Conservation (phyloP, 2,888 invertebrate species). For the Melolontha melolontha region DNA sequence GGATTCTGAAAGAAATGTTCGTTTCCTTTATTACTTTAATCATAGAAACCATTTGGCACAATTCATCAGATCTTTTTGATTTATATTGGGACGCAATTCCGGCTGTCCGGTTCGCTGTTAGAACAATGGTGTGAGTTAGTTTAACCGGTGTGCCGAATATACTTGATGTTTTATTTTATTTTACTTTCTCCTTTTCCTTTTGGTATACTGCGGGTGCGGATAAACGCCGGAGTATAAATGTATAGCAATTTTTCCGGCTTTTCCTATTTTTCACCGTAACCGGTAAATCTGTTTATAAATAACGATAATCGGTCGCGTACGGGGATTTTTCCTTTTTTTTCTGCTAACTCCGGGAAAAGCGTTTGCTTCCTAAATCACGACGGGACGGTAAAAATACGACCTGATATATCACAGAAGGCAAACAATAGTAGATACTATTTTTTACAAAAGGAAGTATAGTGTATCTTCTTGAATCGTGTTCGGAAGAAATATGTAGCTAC, state of each 20-base stretch:
- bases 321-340: slow-evolving; percentile 14
- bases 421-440: too few species aligned
- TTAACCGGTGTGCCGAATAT: slow-evolving; percentile 27
- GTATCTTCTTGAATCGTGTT: too few species aligned
- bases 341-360: too few species aligned
- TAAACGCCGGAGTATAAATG: slow-evolving; percentile 31
- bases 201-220: neutral
- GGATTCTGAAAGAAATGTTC: slow-evolving; percentile 56
- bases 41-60: slow-evolving; percentile 66
- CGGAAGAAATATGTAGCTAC: too few species aligned
- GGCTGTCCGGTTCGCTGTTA: slow-evolving; percentile 19
- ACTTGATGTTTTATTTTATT: slow-evolving; percentile 17
- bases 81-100: slow-evolving; percentile 54
- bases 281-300: slow-evolving; percentile 37
- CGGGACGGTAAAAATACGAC: too few species aligned
- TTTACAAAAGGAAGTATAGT: too few species aligned
- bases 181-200: neutral
- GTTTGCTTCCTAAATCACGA: too few species aligned
- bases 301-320: slow-evolving; percentile 31
- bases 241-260: slow-evolving; percentile 38
- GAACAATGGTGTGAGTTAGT: slow-evolving; percentile 13
- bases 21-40: slow-evolving; percentile 66
- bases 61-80: slow-evolving; percentile 64
- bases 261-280: slow-evolving; percentile 28
- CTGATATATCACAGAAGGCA: too few species aligned